These are phyloP conservation scores for Shargacucullia verbasci DNA, from an alignment of 2,888 invertebrate species.

Conservation along the genomic window DNA sequence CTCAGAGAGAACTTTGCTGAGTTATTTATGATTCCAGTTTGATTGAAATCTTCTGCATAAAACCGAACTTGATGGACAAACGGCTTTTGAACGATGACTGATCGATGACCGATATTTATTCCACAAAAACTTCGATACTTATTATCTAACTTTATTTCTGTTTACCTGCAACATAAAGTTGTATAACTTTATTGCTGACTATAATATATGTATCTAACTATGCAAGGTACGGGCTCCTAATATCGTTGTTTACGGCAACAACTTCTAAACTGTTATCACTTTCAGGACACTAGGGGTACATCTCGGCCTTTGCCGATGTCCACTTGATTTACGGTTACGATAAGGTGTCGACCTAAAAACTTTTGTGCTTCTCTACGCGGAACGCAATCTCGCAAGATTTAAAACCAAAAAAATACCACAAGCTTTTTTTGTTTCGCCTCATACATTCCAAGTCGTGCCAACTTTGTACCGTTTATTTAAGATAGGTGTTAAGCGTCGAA, in stretches of 20 bases:
- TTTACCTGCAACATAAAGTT: conserved; percentile 46
- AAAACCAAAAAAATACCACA: conserved; percentile 71
- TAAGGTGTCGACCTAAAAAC: conserved; percentile 84
- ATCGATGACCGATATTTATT: too few species aligned
- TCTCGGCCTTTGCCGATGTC: conserved; percentile 77
- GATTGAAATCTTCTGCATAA: conserved; percentile 58
- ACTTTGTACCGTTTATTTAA: conserved; percentile 15
- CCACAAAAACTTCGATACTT: conserved; percentile 44
- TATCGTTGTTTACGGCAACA: conserved; percentile 76
- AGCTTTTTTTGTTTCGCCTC: conserved; percentile 30
- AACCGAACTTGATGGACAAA: too few species aligned
- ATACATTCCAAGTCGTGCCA: neutral
- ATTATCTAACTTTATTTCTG: conserved; percentile 35
- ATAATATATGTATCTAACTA: conserved; percentile 45
- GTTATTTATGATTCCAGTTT: conserved; percentile 32
- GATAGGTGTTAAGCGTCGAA: neutral
- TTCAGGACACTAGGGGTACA: conserved; percentile 73
- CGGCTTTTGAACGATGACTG: conserved; percentile 32
- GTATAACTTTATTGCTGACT: conserved; percentile 50
- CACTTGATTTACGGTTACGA: conserved; percentile 84
- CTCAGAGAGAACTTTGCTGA: conserved; percentile 56
- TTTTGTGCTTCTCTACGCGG: conserved; percentile 69
- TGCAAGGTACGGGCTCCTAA: conserved; percentile 57
- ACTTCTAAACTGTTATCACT: conserved; percentile 81
- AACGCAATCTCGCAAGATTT: conserved; percentile 78